Base-by-base conservation (phyloP, 2,797 vertebrate species). In the Phrynocephalus forsythii region DNA sequence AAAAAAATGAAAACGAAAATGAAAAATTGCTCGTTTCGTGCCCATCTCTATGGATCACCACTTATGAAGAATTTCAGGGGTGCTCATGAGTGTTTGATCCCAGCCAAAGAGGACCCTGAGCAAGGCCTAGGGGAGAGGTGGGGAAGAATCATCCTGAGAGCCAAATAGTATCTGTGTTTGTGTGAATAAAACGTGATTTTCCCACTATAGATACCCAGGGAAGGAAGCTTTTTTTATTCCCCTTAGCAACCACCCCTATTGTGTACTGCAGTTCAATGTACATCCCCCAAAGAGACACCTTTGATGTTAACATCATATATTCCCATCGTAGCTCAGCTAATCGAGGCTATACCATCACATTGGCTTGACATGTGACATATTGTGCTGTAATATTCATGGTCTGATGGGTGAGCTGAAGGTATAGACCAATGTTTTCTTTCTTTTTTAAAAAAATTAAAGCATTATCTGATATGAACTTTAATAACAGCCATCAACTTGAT, bases 361-460 rank as follows among this genome's bases (percentile, higher is more conserved):
- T 90, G 91, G 60, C 72, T 60, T 82, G 89, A 89, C 79, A 63
- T 84, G 79, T 86, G 92, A 82, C 82, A 93, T 87, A 90, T 86
- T 90, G 0, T 86, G 89, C 88, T 89, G 26, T 78, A 71, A 83
- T 3, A 82, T 89, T 82, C 28, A 83, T 11, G 85, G n/a, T 94
- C 93, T 93, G 95, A 96, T 90, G 86, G 92, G 85, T 84, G 90
- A 95, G 90, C 89, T 95, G 93, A 90, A 95, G 90, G 95, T 95
- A 94, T 93, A 93, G n/a, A 92, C 89, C 76, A 88, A 6, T 26
- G 4, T 8, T 63, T 88, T 30, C 24, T 89, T 95, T 94, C 94
- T 88, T 91, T 79, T 11, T 38, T 8, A 22, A 26, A 28, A 60
- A 38, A 30, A 83, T 81, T 92, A 87, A 88, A 91, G 84, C 75